Evolutionary conservation across 2,888 invertebrate genomes (phyloP).

Genomic region (Netelia melanura): DNA sequence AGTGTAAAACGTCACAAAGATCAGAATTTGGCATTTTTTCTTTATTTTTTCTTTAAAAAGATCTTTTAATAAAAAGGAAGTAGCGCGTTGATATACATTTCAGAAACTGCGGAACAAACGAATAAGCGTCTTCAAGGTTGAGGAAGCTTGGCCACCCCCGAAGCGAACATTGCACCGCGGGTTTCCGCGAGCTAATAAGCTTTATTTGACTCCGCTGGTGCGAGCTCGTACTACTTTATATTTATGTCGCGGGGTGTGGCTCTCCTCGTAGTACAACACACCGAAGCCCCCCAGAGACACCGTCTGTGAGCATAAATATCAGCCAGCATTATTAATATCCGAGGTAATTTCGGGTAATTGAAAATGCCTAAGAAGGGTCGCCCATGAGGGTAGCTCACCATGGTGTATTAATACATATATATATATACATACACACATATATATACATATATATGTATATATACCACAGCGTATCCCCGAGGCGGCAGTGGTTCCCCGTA

Average conservation of each 20-base stretch:
- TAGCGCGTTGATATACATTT: slow-evolving; percentile 4
- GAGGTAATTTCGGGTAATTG: slow-evolving; percentile 79
- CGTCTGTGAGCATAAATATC: slow-evolving; percentile 75
- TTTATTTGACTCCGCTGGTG: slow-evolving; percentile 72
- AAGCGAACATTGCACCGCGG: slow-evolving; percentile 60
- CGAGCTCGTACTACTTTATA: slow-evolving; percentile 72
- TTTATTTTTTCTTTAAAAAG: too few relatives aligned
- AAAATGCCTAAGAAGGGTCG: slow-evolving; percentile 77
- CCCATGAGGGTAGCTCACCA: slow-evolving; percentile 54
- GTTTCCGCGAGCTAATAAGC: slow-evolving; percentile 74
- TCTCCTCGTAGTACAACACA: slow-evolving; percentile 47
- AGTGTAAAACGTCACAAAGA: too few relatives aligned
- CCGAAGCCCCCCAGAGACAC: slow-evolving; percentile 55
- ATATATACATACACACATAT: neutral
- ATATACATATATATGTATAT: slow-evolving; percentile 15
- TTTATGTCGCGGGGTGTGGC: slow-evolving; percentile 62
- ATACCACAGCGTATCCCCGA: neutral
- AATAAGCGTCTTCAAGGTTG: slow-evolving; percentile 14
- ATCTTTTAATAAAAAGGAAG: too few relatives aligned
- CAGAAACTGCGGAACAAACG: slow-evolving; percentile 22
- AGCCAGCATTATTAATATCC: slow-evolving; percentile 78
- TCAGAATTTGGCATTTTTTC: too few relatives aligned
- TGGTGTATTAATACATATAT: slow-evolving; percentile 20
- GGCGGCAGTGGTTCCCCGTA: slow-evolving; percentile 16
- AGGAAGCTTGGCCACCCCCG: slow-evolving; percentile 25